A percentile compares a stretch with the other conserved stretches of the same genome.
These are phyloP conservation scores for Pocillopora damicornis DNA, from an alignment of 64 coral and sea anemone genomes.

Conservation along the genomic window DNA sequence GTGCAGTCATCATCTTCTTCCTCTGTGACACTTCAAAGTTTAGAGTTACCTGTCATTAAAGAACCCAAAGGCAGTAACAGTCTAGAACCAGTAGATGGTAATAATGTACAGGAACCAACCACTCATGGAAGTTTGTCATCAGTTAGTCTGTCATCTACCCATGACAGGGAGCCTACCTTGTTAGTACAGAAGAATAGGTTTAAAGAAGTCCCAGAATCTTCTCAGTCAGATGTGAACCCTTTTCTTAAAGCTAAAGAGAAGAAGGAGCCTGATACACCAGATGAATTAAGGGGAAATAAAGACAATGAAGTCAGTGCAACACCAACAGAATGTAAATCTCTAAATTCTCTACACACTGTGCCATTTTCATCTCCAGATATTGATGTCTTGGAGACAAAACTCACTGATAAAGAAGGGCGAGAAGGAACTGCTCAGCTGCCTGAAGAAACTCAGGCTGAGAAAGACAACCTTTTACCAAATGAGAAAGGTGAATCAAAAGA, in stretches of 20 bases:
- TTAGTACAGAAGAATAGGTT: background rate
- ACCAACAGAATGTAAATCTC: slow-evolving; percentile 44
- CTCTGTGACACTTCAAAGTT: slow-evolving; percentile 2
- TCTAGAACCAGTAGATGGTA: background rate
- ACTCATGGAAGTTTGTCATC: background rate
- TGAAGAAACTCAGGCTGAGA: slow-evolving; percentile 6
- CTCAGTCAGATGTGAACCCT: background rate
- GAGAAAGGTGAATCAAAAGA: background rate
- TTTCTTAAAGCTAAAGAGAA: background rate
- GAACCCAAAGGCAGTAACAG: background rate
- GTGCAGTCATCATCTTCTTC: background rate
- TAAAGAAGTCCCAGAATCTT: background rate
- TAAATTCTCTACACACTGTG: slow-evolving; percentile 65
- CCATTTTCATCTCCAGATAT: slow-evolving; percentile 59
- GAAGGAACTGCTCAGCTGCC: slow-evolving; percentile 82
- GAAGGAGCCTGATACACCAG: background rate
- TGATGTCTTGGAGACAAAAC: slow-evolving; percentile 85
- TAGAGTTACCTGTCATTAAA: background rate
- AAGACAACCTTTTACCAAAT: background rate
- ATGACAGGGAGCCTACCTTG: background rate
- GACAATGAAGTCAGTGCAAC: background rate
- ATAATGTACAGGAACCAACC: background rate
- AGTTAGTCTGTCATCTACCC: background rate
- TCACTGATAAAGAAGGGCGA: slow-evolving; percentile 67
- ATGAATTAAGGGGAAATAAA: background rate